phyloP scores from a whole-genome alignment of 2,888 invertebrate genomes.

The Ophioninae sp. region DNA sequence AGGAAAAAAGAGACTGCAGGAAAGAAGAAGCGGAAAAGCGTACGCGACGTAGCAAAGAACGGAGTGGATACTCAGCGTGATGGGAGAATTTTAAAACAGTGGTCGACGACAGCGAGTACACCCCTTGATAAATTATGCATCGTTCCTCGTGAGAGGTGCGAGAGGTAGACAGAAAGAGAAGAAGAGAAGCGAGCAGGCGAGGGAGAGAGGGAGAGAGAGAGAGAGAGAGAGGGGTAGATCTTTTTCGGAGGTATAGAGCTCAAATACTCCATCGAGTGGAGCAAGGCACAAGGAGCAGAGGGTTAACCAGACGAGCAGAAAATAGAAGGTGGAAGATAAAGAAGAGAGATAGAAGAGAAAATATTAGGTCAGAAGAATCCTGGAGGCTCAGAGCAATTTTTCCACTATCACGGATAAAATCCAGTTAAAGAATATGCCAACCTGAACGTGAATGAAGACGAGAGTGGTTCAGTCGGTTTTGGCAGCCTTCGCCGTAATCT shows the following conservation, averaged over 20 bases:
- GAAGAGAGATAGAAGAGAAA: conserved; percentile 31
- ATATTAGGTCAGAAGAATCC: conserved; percentile 29
- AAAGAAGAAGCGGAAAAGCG: conserved; percentile 9
- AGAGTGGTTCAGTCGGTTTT: conserved; percentile 41
- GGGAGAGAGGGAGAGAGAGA: background rate
- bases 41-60: conserved; percentile 12
- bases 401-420: conserved; percentile 51
- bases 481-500: conserved; percentile 37
- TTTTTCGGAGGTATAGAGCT: conserved; percentile 24
- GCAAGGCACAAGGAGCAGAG: background rate
- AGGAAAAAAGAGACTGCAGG: background rate
- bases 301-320: conserved; percentile 4
- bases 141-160: conserved; percentile 47
- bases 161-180: background rate
- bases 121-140: conserved; percentile 60
- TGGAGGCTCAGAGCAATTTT: conserved; percentile 33
- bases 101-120: conserved; percentile 32
- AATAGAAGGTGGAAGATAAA: conserved; percentile 22
- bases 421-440: conserved; percentile 65
- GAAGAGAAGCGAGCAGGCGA: background rate
- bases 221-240: background rate
- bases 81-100: conserved; percentile 51
- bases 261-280: conserved; percentile 27
- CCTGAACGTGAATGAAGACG: conserved; percentile 64
- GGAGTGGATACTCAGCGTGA: conserved; percentile 31